Evolutionary conservation across 2,888 invertebrate species (phyloP).

Genomic region (Cryptocephalus primarius): DNA sequence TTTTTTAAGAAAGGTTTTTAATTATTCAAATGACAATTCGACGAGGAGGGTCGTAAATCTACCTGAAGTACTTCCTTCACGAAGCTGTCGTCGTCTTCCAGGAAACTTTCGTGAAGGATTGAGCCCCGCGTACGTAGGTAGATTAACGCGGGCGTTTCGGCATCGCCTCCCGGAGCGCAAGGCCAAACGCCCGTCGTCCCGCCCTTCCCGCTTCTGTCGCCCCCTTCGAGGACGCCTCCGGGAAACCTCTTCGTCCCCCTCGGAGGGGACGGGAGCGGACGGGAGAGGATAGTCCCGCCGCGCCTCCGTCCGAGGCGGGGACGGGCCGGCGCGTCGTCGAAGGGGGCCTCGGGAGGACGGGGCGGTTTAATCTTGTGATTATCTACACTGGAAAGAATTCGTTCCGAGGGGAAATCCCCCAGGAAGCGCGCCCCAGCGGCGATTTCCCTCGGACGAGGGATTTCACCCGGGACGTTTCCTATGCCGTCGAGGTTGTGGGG

Average conservation of each 20-base stretch:
- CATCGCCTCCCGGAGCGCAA: conserved; percentile 31
- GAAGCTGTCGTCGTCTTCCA: conserved; percentile 26
- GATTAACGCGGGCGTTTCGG: conserved; percentile 36
- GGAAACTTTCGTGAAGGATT: conserved; percentile 41
- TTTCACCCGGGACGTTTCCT: too few relatives aligned
- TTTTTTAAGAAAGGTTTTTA: conserved; percentile 4
- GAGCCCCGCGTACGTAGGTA: conserved; percentile 45
- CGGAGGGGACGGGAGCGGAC: not conserved
- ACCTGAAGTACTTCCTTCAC: conserved; percentile 19
- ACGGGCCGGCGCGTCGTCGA: not conserved
- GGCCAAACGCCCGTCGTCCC: conserved; percentile 20
- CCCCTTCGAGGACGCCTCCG: not conserved
- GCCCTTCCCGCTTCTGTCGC: not conserved
- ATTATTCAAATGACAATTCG: not conserved
- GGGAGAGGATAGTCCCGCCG: not conserved
- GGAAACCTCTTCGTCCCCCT: too few relatives aligned
- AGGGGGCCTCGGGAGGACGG: too few relatives aligned
- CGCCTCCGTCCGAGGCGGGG: not conserved
- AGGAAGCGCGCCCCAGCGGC: too few relatives aligned
- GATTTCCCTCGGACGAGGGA: too few relatives aligned
- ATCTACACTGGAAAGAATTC: too few relatives aligned
- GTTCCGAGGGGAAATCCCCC: too few relatives aligned
- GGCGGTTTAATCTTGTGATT: too few relatives aligned
- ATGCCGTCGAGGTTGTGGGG: too few relatives aligned
- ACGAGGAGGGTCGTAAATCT: conserved; percentile 21